These are phyloP conservation scores for Smithornis capensis DNA, from an alignment of 2,113 vertebrate species.

Conservation along the genomic window DNA sequence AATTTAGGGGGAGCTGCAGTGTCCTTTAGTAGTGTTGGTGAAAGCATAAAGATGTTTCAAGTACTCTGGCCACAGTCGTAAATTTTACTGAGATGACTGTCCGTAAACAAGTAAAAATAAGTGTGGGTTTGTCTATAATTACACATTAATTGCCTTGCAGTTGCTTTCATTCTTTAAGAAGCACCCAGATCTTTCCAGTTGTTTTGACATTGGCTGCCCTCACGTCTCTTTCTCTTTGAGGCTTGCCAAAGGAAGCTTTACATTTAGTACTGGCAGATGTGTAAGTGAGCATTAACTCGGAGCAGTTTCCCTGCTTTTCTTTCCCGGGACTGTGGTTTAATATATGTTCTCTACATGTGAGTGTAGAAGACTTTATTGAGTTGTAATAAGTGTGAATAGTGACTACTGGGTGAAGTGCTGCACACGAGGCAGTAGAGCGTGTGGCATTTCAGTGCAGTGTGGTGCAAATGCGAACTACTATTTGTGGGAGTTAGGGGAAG, in stretches of 20 bases:
- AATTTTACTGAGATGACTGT: not conserved
- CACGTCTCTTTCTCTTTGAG: not conserved
- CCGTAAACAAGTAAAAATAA: not conserved
- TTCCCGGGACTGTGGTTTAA: not conserved
- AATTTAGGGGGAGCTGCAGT: not conserved
- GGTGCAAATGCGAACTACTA: not conserved
- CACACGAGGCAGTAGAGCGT: not conserved
- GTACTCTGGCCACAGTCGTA: not conserved
- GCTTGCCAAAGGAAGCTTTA: not conserved
- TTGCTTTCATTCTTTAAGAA: not conserved
- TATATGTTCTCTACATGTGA: too few species aligned
- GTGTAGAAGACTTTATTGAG: not conserved
- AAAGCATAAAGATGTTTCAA: not conserved
- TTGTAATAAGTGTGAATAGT: not conserved
- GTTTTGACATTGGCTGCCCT: not conserved
- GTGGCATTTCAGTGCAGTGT: not conserved
- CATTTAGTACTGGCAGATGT: not conserved
- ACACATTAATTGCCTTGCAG: not conserved
- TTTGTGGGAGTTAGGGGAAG: not conserved
- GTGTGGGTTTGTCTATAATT: not conserved
- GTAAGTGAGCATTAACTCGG: not conserved
- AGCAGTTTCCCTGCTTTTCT: not conserved
- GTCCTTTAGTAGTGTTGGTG: not conserved
- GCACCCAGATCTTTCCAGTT: not conserved
- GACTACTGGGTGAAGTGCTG: not conserved